phyloP scores from a whole-genome alignment of 2,888 invertebrate genomes.

The Aphelenchoides bicaudatus region DNA sequence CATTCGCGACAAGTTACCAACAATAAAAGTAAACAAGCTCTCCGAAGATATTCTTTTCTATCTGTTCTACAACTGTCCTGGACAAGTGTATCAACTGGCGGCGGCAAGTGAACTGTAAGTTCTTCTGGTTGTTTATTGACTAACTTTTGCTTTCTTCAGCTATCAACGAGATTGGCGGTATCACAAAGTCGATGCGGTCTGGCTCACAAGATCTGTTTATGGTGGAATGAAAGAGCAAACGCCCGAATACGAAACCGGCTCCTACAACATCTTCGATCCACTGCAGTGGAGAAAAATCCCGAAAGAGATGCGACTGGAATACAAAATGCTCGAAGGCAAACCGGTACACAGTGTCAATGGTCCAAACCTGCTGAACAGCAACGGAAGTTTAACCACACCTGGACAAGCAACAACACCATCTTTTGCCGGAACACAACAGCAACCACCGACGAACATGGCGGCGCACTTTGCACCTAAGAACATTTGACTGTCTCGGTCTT shows the following conservation, averaged over 20 bases:
- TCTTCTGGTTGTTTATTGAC: slow-evolving; percentile 12
- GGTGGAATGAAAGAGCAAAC: slow-evolving; percentile 73
- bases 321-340: slow-evolving; percentile 93
- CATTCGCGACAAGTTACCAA: slow-evolving; percentile 76
- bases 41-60: slow-evolving; percentile 93
- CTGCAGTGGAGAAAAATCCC: slow-evolving; percentile 91
- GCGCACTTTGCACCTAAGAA: slow-evolving; percentile 3
- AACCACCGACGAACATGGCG: slow-evolving; percentile 6
- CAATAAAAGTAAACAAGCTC: slow-evolving; percentile 85
- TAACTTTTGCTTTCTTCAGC: slow-evolving; percentile 61
- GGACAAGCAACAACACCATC: slow-evolving; percentile 2
- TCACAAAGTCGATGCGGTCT: slow-evolving; percentile 93
- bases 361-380: neutral
- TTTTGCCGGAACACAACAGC: neutral
- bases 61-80: slow-evolving; percentile 97
- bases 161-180: slow-evolving; percentile 98
- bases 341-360: slow-evolving; percentile 64
- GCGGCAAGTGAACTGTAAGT: slow-evolving; percentile 71
- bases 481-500: slow-evolving; percentile 9
- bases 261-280: slow-evolving; percentile 98
- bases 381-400: neutral
- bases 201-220: slow-evolving; percentile 59
- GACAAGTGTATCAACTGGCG: slow-evolving; percentile 93
- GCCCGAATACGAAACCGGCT: slow-evolving; percentile 91
- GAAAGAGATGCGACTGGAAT: slow-evolving; percentile 97